Conservation (phyloP, 2,797 vertebrate genomes). For the Anisognathus igniventris region DNA sequence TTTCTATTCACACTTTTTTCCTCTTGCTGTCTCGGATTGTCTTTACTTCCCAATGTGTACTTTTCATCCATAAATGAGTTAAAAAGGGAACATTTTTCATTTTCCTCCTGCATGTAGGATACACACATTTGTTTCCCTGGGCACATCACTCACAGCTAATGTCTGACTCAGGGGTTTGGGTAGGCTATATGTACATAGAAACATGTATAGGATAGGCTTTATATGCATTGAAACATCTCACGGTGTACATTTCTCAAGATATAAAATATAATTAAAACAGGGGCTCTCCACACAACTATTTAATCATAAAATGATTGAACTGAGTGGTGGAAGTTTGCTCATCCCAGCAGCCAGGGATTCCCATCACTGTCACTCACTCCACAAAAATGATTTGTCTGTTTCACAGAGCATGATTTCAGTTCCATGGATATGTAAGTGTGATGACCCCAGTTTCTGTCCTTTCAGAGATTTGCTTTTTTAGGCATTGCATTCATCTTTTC, state of each 20-base stretch:
- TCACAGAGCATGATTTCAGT: background rate
- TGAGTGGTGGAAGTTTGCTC: background rate
- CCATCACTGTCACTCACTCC: background rate
- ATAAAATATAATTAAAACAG: background rate
- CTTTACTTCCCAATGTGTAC: background rate
- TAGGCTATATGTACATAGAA: background rate
- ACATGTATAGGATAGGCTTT: background rate
- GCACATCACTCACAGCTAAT: background rate
- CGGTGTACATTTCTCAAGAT: background rate
- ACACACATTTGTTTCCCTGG: background rate
- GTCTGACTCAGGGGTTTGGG: background rate
- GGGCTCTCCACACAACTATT: background rate
- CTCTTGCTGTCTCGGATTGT: background rate
- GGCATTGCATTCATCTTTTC: background rate
- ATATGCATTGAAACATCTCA: background rate
- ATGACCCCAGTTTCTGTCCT: background rate
- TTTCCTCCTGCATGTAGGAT: background rate
- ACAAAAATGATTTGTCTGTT: background rate
- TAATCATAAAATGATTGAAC: background rate
- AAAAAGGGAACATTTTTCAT: background rate
- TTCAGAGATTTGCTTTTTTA: background rate
- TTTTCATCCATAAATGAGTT: background rate
- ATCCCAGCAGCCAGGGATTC: background rate
- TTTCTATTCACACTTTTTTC: background rate
- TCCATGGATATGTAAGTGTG: background rate